Conservation (phyloP, 2,888 invertebrate genomes). For the Proisotoma minuta region DNA sequence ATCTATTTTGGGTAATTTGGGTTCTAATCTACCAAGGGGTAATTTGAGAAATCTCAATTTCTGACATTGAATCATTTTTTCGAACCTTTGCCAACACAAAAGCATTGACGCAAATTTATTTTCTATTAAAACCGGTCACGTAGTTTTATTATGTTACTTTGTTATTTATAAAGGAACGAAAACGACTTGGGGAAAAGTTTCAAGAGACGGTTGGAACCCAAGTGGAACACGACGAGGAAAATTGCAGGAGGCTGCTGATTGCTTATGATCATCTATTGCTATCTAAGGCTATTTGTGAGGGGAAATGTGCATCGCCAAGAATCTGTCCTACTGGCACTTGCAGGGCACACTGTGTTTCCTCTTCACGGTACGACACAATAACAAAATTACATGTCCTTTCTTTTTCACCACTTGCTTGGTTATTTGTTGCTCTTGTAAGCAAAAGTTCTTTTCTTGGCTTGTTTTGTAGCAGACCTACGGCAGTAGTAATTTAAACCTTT, state of each 20-base stretch:
- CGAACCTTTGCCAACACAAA: too few species aligned
- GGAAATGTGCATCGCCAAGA: constrained; percentile 75
- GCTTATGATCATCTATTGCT: constrained; percentile 76
- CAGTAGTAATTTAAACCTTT: too few species aligned
- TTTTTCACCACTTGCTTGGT: too few species aligned
- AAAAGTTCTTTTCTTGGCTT: too few species aligned
- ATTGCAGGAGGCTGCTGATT: constrained; percentile 72
- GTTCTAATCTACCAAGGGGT: too few species aligned
- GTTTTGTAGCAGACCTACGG: too few species aligned
- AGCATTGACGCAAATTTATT: too few species aligned
- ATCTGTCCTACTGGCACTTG: constrained; percentile 78
- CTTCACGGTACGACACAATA: constrained; percentile 25
- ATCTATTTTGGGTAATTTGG: neutral
- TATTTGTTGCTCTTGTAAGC: too few species aligned
- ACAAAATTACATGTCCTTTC: neutral
- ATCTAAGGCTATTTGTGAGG: constrained; percentile 78
- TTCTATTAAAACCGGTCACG: too few species aligned
- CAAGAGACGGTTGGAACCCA: constrained; percentile 68
- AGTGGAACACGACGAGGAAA: constrained; percentile 66
- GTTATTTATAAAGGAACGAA: constrained; percentile 64
- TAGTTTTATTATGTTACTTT: too few species aligned
- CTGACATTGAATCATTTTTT: too few species aligned
- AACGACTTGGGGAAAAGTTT: constrained; percentile 75
- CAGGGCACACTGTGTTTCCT: constrained; percentile 48
- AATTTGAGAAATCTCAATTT: too few species aligned